phyloP scores from a whole-genome alignment of 30 jellyfish, hydroid and myxozoan genomes.

The Aurelia sp. region DNA sequence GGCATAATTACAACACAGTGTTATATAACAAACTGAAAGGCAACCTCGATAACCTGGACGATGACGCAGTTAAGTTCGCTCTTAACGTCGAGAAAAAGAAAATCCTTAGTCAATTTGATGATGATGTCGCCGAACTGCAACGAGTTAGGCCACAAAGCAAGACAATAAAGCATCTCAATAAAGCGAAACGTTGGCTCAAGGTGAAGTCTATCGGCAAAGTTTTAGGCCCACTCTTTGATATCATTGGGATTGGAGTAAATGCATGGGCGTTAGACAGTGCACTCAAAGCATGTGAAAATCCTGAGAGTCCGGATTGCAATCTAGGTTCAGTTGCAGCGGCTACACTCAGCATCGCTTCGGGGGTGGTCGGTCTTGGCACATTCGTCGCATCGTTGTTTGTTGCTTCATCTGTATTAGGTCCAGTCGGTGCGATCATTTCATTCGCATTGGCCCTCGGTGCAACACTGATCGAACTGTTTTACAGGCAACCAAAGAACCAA shows the following conservation, averaged over 20 bases:
- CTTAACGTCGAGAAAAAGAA: conserved; percentile 5
- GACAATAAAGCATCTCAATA: conserved; percentile 19
- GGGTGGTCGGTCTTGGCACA: conserved; percentile 15
- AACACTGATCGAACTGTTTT: conserved; percentile 23
- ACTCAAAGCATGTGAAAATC: not conserved
- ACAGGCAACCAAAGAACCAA: conserved; percentile 2
- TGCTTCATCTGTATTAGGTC: conserved; percentile 15
- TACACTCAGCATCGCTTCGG: conserved; percentile 24
- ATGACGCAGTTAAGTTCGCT: not conserved
- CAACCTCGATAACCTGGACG: not conserved
- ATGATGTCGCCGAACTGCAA: conserved; percentile 1
- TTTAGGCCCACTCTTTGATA: conserved; percentile 32
- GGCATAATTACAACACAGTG: not conserved
- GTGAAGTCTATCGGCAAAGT: conserved; percentile 14
- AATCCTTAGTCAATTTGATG: not conserved
- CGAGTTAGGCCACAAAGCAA: not conserved
- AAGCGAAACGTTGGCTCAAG: conserved; percentile 24
- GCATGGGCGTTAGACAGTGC: conserved; percentile 12
- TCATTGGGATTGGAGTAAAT: conserved; percentile 15
- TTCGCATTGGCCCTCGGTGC: conserved; percentile 12
- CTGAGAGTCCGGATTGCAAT: conserved; percentile 1
- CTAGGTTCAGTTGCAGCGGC: conserved; percentile 14
- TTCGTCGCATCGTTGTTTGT: conserved; percentile 5
- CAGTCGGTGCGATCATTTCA: conserved; percentile 15
- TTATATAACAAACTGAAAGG: not conserved